Evolutionary conservation across 2,888 invertebrate species (phyloP).

Genomic region (Halocaridina rubra): DNA sequence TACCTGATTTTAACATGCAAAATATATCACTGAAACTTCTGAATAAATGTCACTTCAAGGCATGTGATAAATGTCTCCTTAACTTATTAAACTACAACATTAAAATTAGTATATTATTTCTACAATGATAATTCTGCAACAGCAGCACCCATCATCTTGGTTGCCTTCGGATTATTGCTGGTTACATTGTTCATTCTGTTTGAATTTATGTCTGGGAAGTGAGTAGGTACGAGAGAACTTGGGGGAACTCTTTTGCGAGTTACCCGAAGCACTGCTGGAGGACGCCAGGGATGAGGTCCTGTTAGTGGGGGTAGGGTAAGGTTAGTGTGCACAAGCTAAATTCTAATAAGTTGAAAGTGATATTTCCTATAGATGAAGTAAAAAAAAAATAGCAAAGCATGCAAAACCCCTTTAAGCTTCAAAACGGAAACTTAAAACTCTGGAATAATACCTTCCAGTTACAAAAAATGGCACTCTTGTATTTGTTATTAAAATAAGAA

Average conservation of each 20-base stretch:
- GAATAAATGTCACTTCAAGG: background rate
- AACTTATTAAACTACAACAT: background rate
- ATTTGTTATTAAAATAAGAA: too few species aligned
- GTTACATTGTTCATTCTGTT: slow-evolving; percentile 45
- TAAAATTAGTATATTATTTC: background rate
- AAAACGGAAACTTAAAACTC: too few species aligned
- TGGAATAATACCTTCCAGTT: too few species aligned
- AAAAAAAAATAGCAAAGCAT: too few species aligned
- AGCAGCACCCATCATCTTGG: background rate
- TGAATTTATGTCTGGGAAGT: slow-evolving; percentile 54
- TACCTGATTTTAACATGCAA: too few species aligned
- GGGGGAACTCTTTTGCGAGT: slow-evolving; percentile 55
- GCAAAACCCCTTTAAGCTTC: too few species aligned
- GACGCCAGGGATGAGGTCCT: slow-evolving; percentile 59
- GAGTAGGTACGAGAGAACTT: slow-evolving; percentile 61
- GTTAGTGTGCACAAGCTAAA: slow-evolving; percentile 26
- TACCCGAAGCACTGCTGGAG: slow-evolving; percentile 46
- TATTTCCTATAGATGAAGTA: background rate
- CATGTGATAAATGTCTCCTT: background rate
- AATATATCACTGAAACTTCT: too few species aligned
- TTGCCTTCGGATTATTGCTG: slow-evolving; percentile 28
- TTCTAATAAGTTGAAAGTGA: background rate
- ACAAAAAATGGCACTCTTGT: too few species aligned
- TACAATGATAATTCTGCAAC: background rate
- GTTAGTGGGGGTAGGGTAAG: slow-evolving; percentile 39